Conservation (phyloP, 2,888 invertebrate species). For the Aspidiotus rigidus region DNA sequence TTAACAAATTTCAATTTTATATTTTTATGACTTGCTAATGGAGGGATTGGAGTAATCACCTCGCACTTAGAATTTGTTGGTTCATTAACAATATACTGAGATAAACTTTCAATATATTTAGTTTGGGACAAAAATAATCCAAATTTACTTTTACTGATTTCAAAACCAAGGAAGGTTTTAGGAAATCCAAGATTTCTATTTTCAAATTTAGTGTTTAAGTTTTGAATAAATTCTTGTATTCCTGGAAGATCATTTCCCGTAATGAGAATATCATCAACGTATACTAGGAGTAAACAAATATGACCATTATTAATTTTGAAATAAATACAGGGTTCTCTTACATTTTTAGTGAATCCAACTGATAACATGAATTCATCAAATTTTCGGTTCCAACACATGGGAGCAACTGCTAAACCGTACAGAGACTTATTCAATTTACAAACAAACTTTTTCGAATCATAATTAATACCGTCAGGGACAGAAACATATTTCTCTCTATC, state of each 20-base stretch:
- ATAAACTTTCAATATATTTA: not conserved
- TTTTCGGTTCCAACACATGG: not conserved
- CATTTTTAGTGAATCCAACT: not conserved
- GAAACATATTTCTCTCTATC: not conserved
- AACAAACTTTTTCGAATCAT: conserved; percentile 7
- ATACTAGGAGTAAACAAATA: not conserved
- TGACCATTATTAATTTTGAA: not conserved
- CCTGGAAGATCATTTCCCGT: not conserved
- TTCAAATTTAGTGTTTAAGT: not conserved
- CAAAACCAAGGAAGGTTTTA: not conserved
- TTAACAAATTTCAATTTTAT: not conserved
- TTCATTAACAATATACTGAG: not conserved
- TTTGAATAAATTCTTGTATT: not conserved
- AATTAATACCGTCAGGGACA: not conserved
- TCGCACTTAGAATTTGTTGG: no score
- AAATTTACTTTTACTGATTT: not conserved
- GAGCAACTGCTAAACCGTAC: not conserved
- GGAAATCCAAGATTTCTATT: not conserved
- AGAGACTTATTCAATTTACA: not conserved
- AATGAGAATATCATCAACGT: conserved; percentile 9
- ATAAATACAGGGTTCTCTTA: conserved; percentile 2
- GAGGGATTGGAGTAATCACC: not conserved
- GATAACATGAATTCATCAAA: not conserved
- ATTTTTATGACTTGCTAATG: conserved; percentile 8
- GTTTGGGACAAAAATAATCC: not conserved